A percentile compares a stretch with the other conserved stretches of the same genome.
Conservation (phyloP, 1,140 invertebrate genomes). For the Oppia nitens region DNA sequence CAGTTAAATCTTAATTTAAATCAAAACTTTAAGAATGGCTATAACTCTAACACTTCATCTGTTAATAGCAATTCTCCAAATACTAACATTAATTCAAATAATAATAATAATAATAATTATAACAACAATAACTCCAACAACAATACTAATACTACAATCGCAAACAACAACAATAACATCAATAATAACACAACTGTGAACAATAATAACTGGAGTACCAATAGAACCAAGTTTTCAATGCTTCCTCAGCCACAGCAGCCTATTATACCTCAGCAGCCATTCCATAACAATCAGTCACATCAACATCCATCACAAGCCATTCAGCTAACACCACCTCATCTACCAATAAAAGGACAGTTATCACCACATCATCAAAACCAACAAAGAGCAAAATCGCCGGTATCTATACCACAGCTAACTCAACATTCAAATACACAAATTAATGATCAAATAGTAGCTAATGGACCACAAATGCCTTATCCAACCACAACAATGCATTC, state of each 20-base stretch:
- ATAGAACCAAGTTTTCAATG: slow-evolving; percentile 10
- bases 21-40: no score
- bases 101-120: neutral
- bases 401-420: slow-evolving; percentile 1
- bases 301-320: slow-evolving; percentile 1
- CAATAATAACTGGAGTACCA: neutral
- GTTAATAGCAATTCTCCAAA: neutral
- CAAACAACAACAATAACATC: neutral
- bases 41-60: neutral
- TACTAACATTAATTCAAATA: neutral
- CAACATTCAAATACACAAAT: neutral
- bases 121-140: neutral
- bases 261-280: slow-evolving; percentile 17
- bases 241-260: slow-evolving; percentile 16
- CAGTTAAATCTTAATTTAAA: no score
- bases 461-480: slow-evolving; percentile 3
- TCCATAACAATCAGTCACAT: slow-evolving; percentile 5
- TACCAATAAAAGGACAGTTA: slow-evolving; percentile 8
- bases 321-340: slow-evolving; percentile 8
- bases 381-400: neutral
- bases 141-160: neutral
- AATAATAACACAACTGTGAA: neutral
- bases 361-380: neutral
- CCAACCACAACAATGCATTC: slow-evolving; percentile 10
- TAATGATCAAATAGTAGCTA: neutral